Base-by-base conservation (phyloP, 2,113 vertebrate species). In the Argyrosomus japonicus region DNA sequence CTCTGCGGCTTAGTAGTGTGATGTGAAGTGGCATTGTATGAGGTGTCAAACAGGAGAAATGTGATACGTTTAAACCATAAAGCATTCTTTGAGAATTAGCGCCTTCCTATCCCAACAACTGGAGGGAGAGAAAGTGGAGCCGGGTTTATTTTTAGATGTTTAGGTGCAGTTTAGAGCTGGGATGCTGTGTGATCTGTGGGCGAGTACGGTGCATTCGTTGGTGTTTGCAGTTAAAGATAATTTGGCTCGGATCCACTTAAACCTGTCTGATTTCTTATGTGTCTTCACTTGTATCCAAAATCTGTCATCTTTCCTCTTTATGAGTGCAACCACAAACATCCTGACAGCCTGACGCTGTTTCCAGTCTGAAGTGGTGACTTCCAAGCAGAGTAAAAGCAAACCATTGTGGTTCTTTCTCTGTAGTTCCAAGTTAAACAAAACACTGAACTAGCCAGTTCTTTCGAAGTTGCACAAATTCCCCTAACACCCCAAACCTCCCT, bases 1-100 rank as follows among this genome's bases (percentile, higher is more conserved):
- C 58, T 77, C 51, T 78, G 65, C 40, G 15, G 81, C 77, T 83
- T 25, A 72, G 56, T 29, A 75, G 74, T 63, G 80, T 72, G 75
- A 53, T 58, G 45, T 23, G 48, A 47, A 2, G 54, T 3, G 11
- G 40, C 27, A 67, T 83, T 87, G 70, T 85, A 32, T 50, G 67
- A 70, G 68, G 70, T 89, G 89, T 87, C 80, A 68, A 79, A 75
- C 76, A 62, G 68, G 50, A 70, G 79, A 72, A 90, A 91, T 73
- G 77, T 69, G 87, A 92, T 86, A 77, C 40, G 27, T 87, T 90
- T 71, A 73, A 90, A 82, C 86, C 75, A 0, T 56, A 36, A 58
- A 43, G 74, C 79, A 65, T 90, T 92, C 81, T 85, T 68, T 48
- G 53, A 63, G 76, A 74, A 73, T 89, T 83, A 87, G 53, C 80